Conservation (phyloP, 2,113 vertebrate species). For the Sylvilagus bachmani region DNA sequence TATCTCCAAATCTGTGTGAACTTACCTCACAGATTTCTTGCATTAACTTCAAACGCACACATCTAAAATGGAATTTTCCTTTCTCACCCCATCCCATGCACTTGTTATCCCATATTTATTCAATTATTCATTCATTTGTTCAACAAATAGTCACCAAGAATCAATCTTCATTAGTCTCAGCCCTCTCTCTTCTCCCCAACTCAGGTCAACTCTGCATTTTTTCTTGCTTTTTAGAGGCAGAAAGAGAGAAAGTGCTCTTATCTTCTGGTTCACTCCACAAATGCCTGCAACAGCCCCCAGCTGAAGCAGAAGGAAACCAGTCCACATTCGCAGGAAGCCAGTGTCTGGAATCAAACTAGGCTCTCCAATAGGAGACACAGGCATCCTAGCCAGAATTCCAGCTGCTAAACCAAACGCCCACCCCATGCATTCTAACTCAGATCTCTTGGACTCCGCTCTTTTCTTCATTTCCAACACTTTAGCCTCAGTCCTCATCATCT, state of each 20-base stretch:
- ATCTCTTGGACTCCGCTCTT: not conserved
- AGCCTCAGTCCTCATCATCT: not conserved
- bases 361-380: too few species aligned
- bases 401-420: too few species aligned
- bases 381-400: too few species aligned
- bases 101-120: not conserved
- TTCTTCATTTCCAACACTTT: not conserved
- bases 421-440: not conserved
- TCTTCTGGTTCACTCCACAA: too few species aligned
- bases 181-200: not conserved
- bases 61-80: constrained; percentile 13
- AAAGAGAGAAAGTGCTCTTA: too few species aligned
- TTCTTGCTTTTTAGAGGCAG: too few species aligned
- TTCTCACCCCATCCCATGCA: not conserved
- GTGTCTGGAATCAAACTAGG: too few species aligned
- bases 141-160: not conserved
- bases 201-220: not conserved
- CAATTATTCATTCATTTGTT: not conserved
- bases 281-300: too few species aligned
- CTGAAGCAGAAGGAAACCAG: too few species aligned
- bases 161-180: not conserved
- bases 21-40: not conserved
- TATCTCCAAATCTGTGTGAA: not conserved
- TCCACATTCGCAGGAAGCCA: too few species aligned
- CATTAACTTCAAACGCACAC: not conserved